phyloP scores from a whole-genome alignment of 2,113 vertebrate genomes.

The Podarcis muralis region DNA sequence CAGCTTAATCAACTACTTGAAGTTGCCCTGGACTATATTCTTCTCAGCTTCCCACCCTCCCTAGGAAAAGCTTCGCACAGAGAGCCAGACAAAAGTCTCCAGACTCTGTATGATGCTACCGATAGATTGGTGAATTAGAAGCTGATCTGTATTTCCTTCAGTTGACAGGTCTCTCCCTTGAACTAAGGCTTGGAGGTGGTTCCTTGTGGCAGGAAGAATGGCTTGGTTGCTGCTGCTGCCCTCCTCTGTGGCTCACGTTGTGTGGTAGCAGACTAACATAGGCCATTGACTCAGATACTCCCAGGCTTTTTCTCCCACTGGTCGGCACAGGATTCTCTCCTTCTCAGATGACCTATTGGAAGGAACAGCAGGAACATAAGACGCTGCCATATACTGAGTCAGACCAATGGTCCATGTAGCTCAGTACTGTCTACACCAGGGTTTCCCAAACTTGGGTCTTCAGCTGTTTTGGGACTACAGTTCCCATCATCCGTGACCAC shows the following conservation, averaged over 20 bases:
- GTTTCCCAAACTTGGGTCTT: too few species aligned
- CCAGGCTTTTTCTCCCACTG: not conserved
- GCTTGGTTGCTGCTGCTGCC: not conserved
- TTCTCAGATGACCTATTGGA: not conserved
- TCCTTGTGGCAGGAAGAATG: not conserved
- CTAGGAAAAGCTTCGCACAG: not conserved
- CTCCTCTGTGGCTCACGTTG: not conserved
- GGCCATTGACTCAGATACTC: not conserved
- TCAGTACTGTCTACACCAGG: too few species aligned
- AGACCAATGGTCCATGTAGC: too few species aligned
- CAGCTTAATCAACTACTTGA: constrained; percentile 33
- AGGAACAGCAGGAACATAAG: not conserved
- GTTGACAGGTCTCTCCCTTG: not conserved
- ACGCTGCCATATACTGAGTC: too few species aligned
- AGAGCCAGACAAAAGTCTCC: too few species aligned
- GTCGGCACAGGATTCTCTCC: not conserved
- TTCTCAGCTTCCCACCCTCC: not conserved
- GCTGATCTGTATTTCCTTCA: not conserved
- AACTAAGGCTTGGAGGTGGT: not conserved
- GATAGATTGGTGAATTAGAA: not conserved
- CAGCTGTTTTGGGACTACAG: too few species aligned
- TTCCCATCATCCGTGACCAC: too few species aligned
- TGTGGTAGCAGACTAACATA: not conserved
- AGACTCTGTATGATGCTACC: not conserved
- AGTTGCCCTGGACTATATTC: constrained; percentile 31